A percentile compares a stretch with the other conserved stretches of the same genome.
phyloP scores from a whole-genome alignment of 2,113 vertebrate genomes.

The Micronisus gabar region DNA sequence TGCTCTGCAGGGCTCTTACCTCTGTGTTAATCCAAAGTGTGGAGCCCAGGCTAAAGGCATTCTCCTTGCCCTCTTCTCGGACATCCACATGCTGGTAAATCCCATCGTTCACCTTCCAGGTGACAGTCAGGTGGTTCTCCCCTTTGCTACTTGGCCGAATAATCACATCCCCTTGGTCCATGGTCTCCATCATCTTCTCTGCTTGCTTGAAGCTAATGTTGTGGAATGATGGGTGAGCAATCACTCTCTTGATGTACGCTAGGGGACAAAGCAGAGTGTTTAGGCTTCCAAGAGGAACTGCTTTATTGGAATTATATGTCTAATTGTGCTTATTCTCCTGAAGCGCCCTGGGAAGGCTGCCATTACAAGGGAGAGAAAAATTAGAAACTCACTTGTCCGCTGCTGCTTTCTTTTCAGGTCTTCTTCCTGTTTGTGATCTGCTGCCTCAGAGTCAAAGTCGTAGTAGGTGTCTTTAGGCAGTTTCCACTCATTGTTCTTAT shows the following conservation, averaged over 20 bases:
- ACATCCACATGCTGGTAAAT: constrained; percentile 98
- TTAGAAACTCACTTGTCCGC: constrained; percentile 85
- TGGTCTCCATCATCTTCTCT: constrained; percentile 98
- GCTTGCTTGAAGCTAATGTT: constrained; percentile 99
- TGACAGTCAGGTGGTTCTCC: constrained; percentile 95
- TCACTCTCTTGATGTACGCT: constrained; percentile 98
- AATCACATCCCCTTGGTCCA: constrained; percentile 97
- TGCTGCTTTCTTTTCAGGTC: constrained; percentile 95
- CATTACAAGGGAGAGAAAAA: not conserved
- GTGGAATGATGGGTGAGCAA: constrained; percentile 98
- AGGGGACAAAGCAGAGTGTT: not conserved
- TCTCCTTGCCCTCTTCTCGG: constrained; percentile 96
- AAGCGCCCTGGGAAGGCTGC: not conserved
- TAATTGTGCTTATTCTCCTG: not conserved
- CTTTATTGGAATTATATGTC: not conserved
- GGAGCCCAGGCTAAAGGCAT: constrained; percentile 97
- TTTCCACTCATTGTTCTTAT: constrained; percentile 98
- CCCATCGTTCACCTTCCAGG: constrained; percentile 95
- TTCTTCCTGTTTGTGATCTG: constrained; percentile 92
- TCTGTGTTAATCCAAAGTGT: constrained; percentile 96
- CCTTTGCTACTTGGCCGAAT: constrained; percentile 98
- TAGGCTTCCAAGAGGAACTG: not conserved
- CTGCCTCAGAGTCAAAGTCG: constrained; percentile 90
- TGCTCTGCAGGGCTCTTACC: constrained; percentile 57
- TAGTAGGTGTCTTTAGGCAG: constrained; percentile 97